Conservation (phyloP, 1,140 invertebrate species). For the Drosophila novamexicana region DNA sequence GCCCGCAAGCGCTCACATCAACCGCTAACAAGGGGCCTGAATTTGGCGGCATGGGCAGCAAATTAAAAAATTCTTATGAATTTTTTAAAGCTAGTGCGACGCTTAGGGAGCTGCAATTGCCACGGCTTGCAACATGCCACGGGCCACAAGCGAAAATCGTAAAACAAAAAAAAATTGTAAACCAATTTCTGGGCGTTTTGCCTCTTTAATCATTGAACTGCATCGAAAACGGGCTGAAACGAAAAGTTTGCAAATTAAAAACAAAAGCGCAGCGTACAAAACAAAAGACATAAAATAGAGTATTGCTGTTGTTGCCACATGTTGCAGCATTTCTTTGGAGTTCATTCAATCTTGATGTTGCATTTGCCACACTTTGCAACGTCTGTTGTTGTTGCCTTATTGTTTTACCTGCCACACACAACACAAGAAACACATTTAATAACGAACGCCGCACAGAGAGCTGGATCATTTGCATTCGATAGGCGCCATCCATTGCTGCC, state of each 20-base stretch:
- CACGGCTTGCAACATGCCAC: conserved; percentile 70
- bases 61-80: conserved; percentile 79
- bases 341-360: conserved; percentile 72
- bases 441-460: conserved; percentile 58
- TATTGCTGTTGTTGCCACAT: conserved; percentile 66
- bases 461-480: conserved; percentile 77
- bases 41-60: conserved; percentile 37
- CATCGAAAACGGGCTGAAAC: conserved; percentile 67
- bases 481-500: conserved; percentile 43
- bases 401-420: conserved; percentile 49
- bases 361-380: conserved; percentile 57
- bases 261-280: conserved; percentile 57
- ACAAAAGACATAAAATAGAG: conserved; percentile 70
- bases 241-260: conserved; percentile 80
- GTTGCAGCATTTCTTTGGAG: conserved; percentile 78
- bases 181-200: conserved; percentile 79
- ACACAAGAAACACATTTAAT: conserved; percentile 56
- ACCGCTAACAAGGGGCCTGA: conserved; percentile 26
- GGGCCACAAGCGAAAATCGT: conserved; percentile 56
- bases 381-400: conserved; percentile 32
- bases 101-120: conserved; percentile 48
- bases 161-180: conserved; percentile 35
- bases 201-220: conserved; percentile 82
- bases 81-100: conserved; percentile 14
- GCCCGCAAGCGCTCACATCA: conserved; percentile 45